Percentiles rank a stretch among this genome's conserved stretches.
Conservation (phyloP, 2,888 invertebrate species). For the Dione vanillae region DNA sequence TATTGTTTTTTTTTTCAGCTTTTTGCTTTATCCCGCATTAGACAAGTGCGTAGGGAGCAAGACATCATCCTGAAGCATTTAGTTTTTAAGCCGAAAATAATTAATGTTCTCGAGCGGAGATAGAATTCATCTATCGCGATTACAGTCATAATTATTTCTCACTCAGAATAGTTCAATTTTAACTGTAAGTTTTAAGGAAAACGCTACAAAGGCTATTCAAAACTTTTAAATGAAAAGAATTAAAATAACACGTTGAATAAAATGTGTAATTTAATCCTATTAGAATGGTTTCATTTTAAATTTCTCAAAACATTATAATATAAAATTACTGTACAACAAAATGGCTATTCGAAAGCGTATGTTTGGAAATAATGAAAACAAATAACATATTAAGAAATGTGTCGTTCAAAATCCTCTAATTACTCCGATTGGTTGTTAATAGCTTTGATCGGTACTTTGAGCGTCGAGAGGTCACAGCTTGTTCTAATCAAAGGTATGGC, state of each 20-base stretch:
- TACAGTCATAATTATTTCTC: too few relatives aligned
- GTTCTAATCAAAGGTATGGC: conserved; percentile 30
- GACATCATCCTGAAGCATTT: too few relatives aligned
- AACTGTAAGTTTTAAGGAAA: too few relatives aligned
- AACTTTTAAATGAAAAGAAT: conserved; percentile 3
- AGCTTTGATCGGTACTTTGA: conserved; percentile 33
- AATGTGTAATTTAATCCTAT: conserved; percentile 10
- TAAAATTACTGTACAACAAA: neutral
- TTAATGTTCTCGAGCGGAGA: too few relatives aligned
- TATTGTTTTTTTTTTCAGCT: too few relatives aligned
- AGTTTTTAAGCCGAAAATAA: too few relatives aligned
- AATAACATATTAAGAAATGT: conserved; percentile 14
- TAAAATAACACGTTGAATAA: conserved; percentile 13
- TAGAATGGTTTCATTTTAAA: too few relatives aligned
- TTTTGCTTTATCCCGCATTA: too few relatives aligned
- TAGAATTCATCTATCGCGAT: too few relatives aligned
- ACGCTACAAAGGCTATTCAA: neutral
- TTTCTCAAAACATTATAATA: too few relatives aligned
- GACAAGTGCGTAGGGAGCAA: too few relatives aligned
- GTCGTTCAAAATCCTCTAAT: conserved; percentile 20
- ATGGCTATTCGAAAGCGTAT: neutral
- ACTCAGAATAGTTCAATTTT: too few relatives aligned
- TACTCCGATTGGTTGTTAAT: conserved; percentile 36
- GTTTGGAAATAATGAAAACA: conserved; percentile 1
- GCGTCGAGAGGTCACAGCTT: conserved; percentile 25